phyloP scores from a whole-genome alignment of 2,888 invertebrate species.

The Conus canariensis region DNA sequence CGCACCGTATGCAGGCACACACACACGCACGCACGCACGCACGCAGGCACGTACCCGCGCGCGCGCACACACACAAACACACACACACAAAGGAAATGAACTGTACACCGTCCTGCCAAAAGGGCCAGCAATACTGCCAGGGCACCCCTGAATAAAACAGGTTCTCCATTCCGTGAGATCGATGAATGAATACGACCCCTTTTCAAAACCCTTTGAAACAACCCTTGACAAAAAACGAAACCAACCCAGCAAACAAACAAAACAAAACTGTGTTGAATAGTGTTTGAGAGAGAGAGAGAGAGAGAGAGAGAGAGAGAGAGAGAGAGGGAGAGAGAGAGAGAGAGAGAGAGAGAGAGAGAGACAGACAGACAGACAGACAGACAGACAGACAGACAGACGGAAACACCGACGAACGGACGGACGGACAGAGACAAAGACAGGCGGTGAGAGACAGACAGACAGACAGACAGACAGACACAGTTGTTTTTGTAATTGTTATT shows the following conservation, averaged over 20 bases:
- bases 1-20: neutral
- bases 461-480: slow-evolving; percentile 14
- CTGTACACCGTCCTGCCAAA: too few relatives aligned
- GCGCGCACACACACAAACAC: too few relatives aligned
- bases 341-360: neutral
- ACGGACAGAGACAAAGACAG: neutral
- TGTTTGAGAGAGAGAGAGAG: neutral
- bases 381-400: slow-evolving; percentile 15
- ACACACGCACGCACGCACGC: neutral
- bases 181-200: too few relatives aligned
- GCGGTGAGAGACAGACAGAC: neutral
- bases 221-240: neutral
- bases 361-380: slow-evolving; percentile 6
- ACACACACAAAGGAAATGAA: too few relatives aligned
- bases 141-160: too few relatives aligned
- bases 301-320: slow-evolving; percentile 14
- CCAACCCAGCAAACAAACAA: neutral
- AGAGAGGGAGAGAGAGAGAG: slow-evolving; percentile 28
- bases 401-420: neutral
- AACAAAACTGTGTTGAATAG: neutral
- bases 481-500: too few relatives aligned
- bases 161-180: too few relatives aligned
- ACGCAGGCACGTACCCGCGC: too few relatives aligned
- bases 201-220: too few relatives aligned
- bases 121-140: too few relatives aligned